Evolutionary conservation across 2,113 vertebrate genomes (phyloP), one percentile per base, ranked within the genome.

Genomic region (Nanger granti): DNA sequence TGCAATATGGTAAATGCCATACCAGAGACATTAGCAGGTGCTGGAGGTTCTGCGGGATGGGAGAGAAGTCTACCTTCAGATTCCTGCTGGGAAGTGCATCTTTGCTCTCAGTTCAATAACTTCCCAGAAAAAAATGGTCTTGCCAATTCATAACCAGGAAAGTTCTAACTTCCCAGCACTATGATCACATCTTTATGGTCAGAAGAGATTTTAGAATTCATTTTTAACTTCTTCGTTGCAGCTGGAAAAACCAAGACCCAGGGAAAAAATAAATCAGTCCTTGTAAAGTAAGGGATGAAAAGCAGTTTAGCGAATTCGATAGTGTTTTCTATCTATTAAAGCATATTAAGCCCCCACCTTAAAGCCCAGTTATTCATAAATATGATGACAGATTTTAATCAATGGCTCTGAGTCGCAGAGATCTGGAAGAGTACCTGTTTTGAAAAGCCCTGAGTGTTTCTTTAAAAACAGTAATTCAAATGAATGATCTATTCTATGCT

Each of bases 371-470:
- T 97, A 88, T 89, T 41, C 64, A 59, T 66, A 93, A 89, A 83
- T 82, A 85, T 62, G 34, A 94, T 89, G 85, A 97, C 66, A 52
- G 64, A 41, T 95, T 96, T 91, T 87, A 91, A 96, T 87, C 20
- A 54, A 28, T 89, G 20, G 8, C 9, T 90, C n/a, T 91, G 76
- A 95, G 52, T 69, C 24, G 44, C 52, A 94, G 52, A 90, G 52
- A 94, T 73, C 28, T 94, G 28, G 13, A 96, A 95, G 31, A 95
- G 31, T 93, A 84, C 13, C 52, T 26, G 15, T 86, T 94, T 94
- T 83, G 49, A 94, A 85, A 64, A 57, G 14, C 44, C 49, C 64
- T 37, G n/a, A 92, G 26, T 41, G 29, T 87, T 93, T 95, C 55
- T 95, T 89, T 64, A 79, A 82, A 91, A 95, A 69, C 17, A 95